Conservation (phyloP, 1,140 invertebrate genomes). For the Atopsyche davidsoni region DNA sequence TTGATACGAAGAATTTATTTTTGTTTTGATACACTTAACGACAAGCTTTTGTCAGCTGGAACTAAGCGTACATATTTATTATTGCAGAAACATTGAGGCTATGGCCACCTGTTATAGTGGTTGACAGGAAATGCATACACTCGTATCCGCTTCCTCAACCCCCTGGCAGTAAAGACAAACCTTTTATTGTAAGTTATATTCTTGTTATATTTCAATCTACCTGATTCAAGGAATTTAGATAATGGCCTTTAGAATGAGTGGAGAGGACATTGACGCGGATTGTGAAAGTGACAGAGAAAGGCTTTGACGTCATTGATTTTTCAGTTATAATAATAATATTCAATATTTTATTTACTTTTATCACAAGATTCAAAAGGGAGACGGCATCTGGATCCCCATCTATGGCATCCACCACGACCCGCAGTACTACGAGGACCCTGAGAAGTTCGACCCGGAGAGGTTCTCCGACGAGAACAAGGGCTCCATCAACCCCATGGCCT, state of each 20-base stretch:
- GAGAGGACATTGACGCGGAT: too few species aligned
- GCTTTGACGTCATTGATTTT: too few species aligned
- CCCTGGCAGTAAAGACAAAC: background rate
- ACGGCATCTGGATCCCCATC: slow-evolving; percentile 40
- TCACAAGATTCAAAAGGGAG: slow-evolving; percentile 9
- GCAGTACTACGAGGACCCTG: slow-evolving; percentile 47
- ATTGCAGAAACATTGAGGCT: slow-evolving; percentile 46
- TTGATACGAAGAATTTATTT: too few species aligned
- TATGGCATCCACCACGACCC: slow-evolving; percentile 43
- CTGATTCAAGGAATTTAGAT: too few species aligned
- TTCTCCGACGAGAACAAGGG: slow-evolving; percentile 43
- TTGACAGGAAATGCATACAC: slow-evolving; percentile 38
- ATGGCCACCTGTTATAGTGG: slow-evolving; percentile 39
- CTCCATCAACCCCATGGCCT: slow-evolving; percentile 31
- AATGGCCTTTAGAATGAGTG: too few species aligned
- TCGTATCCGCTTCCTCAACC: slow-evolving; percentile 21
- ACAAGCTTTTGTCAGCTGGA: too few species aligned
- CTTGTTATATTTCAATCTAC: too few species aligned
- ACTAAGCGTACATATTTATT: too few species aligned
- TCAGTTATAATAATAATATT: too few species aligned
- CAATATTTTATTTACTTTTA: too few species aligned
- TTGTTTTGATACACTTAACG: too few species aligned
- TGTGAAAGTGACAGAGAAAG: too few species aligned
- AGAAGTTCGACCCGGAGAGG: slow-evolving; percentile 49
- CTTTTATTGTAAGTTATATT: background rate